Conservation (phyloP, 2,113 vertebrate genomes). For the Zosterops lateralis region DNA sequence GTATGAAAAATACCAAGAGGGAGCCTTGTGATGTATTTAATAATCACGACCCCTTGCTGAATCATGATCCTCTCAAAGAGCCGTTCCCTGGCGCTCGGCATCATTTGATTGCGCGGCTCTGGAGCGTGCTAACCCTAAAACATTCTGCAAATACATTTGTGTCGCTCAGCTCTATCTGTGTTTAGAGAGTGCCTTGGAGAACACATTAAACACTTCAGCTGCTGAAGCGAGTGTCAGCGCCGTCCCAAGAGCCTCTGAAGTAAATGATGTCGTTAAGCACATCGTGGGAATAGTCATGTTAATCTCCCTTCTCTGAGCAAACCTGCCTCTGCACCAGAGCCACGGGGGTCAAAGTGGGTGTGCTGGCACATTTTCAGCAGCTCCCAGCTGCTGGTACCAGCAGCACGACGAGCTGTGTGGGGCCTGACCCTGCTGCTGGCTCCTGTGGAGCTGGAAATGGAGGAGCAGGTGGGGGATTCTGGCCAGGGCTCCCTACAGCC, state of each 20-base stretch:
- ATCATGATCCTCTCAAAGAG: background rate
- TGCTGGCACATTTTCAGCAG: background rate
- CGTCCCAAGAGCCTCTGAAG: slow-evolving; percentile 31
- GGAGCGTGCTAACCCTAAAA: slow-evolving; percentile 30
- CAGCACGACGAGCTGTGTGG: background rate
- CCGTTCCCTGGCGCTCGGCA: fast-evolving
- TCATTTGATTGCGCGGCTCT: background rate
- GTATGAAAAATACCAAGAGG: slow-evolving; percentile 21
- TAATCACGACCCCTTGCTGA: background rate
- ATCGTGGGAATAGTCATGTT: slow-evolving; percentile 7
- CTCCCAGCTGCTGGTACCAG: background rate
- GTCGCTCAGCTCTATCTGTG: slow-evolving; percentile 32
- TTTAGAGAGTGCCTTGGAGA: slow-evolving; percentile 49
- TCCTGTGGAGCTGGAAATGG: background rate
- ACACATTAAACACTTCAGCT: slow-evolving; percentile 59
- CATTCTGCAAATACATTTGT: slow-evolving; percentile 43
- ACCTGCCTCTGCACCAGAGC: background rate
- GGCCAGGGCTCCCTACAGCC: background rate
- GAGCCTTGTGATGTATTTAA: background rate
- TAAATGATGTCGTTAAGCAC: slow-evolving; percentile 44
- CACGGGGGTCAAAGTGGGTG: background rate
- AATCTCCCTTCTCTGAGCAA: background rate
- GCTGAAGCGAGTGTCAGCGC: slow-evolving; percentile 25
- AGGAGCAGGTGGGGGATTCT: background rate
- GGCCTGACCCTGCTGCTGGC: background rate